These are phyloP conservation scores for Eptesicus fuscus DNA, from an alignment of 2,113 vertebrate genomes.

Conservation along the genomic window DNA sequence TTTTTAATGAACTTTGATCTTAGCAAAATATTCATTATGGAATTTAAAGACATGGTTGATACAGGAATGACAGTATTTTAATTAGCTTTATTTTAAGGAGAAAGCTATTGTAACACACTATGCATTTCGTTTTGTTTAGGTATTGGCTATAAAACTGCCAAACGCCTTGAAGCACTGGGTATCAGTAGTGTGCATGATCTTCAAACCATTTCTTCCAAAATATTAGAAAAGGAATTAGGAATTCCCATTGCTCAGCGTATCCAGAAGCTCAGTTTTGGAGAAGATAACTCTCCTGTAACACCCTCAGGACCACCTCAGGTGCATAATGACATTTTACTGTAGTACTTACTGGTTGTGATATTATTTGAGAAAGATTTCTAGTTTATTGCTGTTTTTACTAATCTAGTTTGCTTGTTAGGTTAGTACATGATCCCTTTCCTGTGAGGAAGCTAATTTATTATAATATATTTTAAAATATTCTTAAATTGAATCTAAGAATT, in stretches of 20 bases:
- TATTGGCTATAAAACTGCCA: conserved; percentile 87
- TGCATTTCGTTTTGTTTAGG: conserved; percentile 77
- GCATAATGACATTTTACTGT: not conserved
- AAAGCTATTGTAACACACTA: accelerated
- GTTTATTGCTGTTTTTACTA: not conserved
- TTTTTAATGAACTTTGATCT: not conserved
- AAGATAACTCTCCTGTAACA: conserved; percentile 86
- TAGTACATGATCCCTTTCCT: not conserved
- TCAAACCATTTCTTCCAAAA: conserved; percentile 80
- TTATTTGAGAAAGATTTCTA: not conserved
- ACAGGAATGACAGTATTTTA: not conserved
- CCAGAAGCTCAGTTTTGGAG: conserved; percentile 86
- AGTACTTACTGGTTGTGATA: not conserved
- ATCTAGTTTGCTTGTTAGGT: not conserved
- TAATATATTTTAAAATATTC: not conserved
- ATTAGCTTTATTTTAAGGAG: conserved; percentile 2
- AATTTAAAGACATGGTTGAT: conserved; percentile 1
- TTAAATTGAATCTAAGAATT: not conserved
- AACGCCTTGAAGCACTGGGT: conserved; percentile 85
- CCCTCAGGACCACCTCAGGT: conserved; percentile 92
- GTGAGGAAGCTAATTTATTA: not conserved
- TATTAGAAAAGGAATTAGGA: conserved; percentile 87
- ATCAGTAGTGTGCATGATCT: conserved; percentile 83
- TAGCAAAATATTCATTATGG: not conserved
- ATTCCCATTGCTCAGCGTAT: conserved; percentile 82